Base-by-base conservation (phyloP, 2,888 invertebrate genomes). In the Monochamus alternatus region DNA sequence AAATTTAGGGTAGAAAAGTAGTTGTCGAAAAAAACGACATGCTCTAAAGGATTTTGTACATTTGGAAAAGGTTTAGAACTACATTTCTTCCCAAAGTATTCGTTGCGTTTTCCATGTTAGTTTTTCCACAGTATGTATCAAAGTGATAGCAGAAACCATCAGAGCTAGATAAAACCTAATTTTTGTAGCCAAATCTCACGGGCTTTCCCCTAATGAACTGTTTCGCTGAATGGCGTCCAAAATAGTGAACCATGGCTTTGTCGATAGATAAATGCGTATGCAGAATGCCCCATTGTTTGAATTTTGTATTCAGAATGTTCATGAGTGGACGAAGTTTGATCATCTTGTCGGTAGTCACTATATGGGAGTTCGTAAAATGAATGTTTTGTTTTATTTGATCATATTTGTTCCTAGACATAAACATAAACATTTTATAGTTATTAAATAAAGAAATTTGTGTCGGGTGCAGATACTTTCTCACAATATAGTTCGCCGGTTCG, bases 61-160 rank as follows among this genome's bases (percentile, higher is more conserved):
- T 47, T 47, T 47, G 47, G 5, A 60, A 10, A 58, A 38, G 58
- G 44, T 58, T 52, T 58, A 43, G 31, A 31, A 60, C 31, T 14
- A 60, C 60, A 30, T 60, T 22, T 3, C 30, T 12, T 10, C 31
- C 31, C 31, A 60, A 31, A 2, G 60, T 22, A 60, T 30, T 2
- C 2, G 3, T 30, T 2, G 60, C 22, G 22, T 60, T 30, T 31
- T 60, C 31, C 30, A 7, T 30, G 31, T 4, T 4, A 8, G 31
- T 60, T 60, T 5, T 4, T 30, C 68, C 68, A 68, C 55, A 68
- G 58, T 68, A 68, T 12, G 32, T 47, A 47, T 47, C 47, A 47
- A 47, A 47, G 47, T 47, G 12, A 52, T 58, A 52, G 14, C 43
- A 30, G 14, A 47, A 47, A 47, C 9, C 47, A 47, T 47, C 47